These are phyloP conservation scores for Hirudo medicinalis DNA, from an alignment of 1,140 invertebrate genomes.

Conservation along the genomic window DNA sequence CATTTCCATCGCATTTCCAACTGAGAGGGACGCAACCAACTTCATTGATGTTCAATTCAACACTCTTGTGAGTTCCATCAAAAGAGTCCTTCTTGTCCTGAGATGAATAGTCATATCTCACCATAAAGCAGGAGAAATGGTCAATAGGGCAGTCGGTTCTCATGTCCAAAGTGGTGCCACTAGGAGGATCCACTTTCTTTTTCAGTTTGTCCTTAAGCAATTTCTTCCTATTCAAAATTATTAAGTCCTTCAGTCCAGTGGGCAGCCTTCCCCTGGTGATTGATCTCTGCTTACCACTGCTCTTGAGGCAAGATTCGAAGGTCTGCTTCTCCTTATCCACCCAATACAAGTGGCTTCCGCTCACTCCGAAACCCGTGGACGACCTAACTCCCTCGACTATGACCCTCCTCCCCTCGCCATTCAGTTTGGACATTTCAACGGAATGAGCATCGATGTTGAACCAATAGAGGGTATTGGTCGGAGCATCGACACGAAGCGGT, in stretches of 20 bases:
- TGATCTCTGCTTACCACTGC: conserved; percentile 13
- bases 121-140: background rate
- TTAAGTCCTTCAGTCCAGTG: no score
- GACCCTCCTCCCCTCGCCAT: conserved; percentile 58
- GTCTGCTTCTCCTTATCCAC: conserved; percentile 75
- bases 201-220: background rate
- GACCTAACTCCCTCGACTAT: conserved; percentile 63
- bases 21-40: conserved; percentile 32
- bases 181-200: background rate
- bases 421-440: conserved; percentile 47
- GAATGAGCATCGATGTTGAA: conserved; percentile 48
- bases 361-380: conserved; percentile 85
- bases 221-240: no score
- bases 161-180: background rate
- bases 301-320: conserved; percentile 32
- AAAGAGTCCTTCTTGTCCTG: background rate
- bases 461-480: conserved; percentile 32
- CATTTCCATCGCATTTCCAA: conserved; percentile 44
- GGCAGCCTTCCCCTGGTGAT: conserved; percentile 42
- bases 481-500: conserved; percentile 34
- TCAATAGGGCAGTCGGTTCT: background rate
- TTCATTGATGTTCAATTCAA: background rate
- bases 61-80: background rate
- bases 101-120: background rate
- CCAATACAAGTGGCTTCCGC: conserved; percentile 87